phyloP scores from a whole-genome alignment of 2,888 invertebrate species.

The Fragum whitleyi region DNA sequence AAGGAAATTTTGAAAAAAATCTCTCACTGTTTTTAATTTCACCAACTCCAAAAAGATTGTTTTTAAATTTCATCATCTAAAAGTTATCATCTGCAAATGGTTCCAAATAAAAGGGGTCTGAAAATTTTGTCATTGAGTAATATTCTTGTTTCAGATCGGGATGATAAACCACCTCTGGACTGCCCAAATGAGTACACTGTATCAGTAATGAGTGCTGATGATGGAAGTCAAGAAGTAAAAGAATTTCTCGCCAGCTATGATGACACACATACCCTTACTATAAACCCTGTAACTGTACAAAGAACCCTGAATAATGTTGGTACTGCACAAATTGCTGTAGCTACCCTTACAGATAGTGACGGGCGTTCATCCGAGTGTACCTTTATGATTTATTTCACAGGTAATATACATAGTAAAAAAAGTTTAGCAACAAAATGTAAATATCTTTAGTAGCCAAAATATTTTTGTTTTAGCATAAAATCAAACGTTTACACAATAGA shows the following conservation, averaged over 20 bases:
- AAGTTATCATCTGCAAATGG: neutral
- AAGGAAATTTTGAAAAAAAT: no score
- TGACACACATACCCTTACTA: neutral
- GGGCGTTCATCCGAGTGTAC: constrained; percentile 39
- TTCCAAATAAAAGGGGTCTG: neutral
- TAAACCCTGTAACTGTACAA: constrained; percentile 6
- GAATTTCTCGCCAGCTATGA: neutral
- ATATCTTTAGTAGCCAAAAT: no score
- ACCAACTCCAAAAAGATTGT: no score
- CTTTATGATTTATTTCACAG: constrained; percentile 44
- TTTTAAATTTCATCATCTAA: neutral
- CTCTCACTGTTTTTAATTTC: no score
- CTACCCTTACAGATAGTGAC: constrained; percentile 18
- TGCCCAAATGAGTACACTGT: neutral
- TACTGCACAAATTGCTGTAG: constrained; percentile 18
- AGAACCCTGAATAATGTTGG: constrained; percentile 27
- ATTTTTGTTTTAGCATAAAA: no score
- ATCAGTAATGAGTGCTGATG: neutral
- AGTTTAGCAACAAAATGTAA: no score
- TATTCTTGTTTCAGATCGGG: constrained; percentile 1
- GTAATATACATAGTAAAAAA: no score
- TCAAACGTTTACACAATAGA: no score
- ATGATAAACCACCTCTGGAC: neutral
- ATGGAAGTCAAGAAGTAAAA: neutral
- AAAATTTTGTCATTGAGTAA: neutral